Evolutionary conservation across 2,113 vertebrate genomes (phyloP).

Genomic region (Lophura nycthemera): DNA sequence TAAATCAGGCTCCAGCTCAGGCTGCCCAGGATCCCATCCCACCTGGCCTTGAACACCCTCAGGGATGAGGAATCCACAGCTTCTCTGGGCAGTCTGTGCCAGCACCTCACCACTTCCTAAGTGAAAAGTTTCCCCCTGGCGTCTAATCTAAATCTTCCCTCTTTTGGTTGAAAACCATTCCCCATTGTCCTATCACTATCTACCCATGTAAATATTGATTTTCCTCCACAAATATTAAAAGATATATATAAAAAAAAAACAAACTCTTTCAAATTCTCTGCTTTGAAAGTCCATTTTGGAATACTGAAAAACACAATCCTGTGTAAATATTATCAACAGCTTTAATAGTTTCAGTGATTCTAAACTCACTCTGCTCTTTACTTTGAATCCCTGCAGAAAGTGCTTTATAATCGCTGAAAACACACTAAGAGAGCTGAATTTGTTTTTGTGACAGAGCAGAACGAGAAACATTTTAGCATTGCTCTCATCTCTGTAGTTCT

Average conservation of each 20-base stretch:
- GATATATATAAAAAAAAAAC: not conserved
- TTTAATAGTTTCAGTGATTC: not conserved
- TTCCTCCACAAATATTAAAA: not conserved
- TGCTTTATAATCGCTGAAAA: not conserved
- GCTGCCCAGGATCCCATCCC: too few species aligned
- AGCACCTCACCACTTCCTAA: too few species aligned
- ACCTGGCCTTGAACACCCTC: too few species aligned
- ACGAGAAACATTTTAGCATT: not conserved
- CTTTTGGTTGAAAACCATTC: too few species aligned
- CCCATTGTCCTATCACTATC: too few species aligned
- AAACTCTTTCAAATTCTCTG: not conserved
- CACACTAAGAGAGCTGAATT: not conserved
- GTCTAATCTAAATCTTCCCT: too few species aligned
- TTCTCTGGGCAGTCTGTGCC: too few species aligned
- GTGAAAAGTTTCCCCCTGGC: too few species aligned
- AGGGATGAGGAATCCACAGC: too few species aligned
- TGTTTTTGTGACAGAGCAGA: not conserved
- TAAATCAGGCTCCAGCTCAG: too few species aligned
- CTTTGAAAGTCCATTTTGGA: not conserved
- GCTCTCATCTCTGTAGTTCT: not conserved
- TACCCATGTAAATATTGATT: too few species aligned
- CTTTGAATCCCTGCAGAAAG: rapidly evolving
- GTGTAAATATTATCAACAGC: not conserved
- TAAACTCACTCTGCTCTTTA: not conserved
- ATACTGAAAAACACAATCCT: not conserved